A percentile compares a stretch with the other conserved stretches of the same genome.
These are phyloP conservation scores for Polypedilum vanderplanki DNA, from an alignment of 1,140 invertebrate species.

Conservation along the genomic window DNA sequence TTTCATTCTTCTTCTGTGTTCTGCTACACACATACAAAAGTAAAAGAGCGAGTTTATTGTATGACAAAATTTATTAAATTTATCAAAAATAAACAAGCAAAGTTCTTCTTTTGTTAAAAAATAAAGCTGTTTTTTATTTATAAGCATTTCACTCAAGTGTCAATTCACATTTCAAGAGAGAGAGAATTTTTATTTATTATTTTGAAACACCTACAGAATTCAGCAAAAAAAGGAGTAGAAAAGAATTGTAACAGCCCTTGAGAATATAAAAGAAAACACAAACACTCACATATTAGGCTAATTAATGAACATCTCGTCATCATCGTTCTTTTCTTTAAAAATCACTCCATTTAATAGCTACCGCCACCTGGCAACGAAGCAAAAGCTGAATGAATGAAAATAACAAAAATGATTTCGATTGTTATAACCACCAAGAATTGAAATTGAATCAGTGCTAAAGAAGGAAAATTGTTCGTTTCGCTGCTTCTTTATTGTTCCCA, in stretches of 20 bases:
- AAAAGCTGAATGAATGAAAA: not conserved
- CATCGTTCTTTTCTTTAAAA: not conserved
- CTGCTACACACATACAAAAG: not conserved
- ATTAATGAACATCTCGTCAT: not conserved
- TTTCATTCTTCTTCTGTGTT: not conserved
- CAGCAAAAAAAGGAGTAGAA: not conserved
- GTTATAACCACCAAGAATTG: not conserved
- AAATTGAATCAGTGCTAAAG: conserved; percentile 20
- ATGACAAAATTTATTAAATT: conserved; percentile 20
- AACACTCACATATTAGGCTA: not conserved
- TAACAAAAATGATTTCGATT: conserved; percentile 9
- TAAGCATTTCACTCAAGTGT: conserved; percentile 4
- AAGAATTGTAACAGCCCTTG: not conserved
- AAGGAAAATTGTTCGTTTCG: conserved; percentile 12
- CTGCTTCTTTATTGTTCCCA: conserved; percentile 21
- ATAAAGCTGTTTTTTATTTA: not conserved
- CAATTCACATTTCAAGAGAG: conserved; percentile 4
- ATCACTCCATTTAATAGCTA: conserved; percentile 21
- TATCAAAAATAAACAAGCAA: conserved; percentile 1
- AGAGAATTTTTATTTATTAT: not conserved
- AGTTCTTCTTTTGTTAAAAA: not conserved
- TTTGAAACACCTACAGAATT: conserved; percentile 6
- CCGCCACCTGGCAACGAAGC: conserved; percentile 16
- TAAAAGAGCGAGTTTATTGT: not conserved
- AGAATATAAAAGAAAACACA: not conserved